phyloP scores from a whole-genome alignment of 2,888 invertebrate species.

The Athalia rosae region DNA sequence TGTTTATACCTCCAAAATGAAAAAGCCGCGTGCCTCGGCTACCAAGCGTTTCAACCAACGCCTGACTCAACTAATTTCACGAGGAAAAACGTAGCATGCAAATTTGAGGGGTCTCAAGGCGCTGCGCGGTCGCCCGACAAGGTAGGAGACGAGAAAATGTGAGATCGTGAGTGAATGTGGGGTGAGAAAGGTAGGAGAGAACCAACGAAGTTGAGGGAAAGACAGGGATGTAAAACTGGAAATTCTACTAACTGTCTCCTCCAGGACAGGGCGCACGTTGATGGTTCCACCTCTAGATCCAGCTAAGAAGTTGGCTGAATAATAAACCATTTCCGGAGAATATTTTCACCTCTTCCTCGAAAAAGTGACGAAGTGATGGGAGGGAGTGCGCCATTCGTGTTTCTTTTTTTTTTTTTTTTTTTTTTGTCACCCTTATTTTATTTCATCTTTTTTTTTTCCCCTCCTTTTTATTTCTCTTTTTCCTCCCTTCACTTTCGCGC shows the following conservation, averaged over 20 bases:
- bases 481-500: not conserved
- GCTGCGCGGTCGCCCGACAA: constrained; percentile 35
- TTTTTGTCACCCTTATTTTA: not conserved
- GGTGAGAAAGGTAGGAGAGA: constrained; percentile 1
- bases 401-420: constrained; percentile 43
- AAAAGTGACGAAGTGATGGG: constrained; percentile 16
- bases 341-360: constrained; percentile 39
- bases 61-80: constrained; percentile 42
- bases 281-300: constrained; percentile 39
- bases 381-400: not conserved
- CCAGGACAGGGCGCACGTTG: constrained; percentile 36
- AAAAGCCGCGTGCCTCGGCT: constrained; percentile 28
- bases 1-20: constrained; percentile 30
- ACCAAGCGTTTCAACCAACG: constrained; percentile 18
- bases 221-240: constrained; percentile 33
- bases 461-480: too few species aligned
- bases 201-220: constrained; percentile 5
- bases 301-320: constrained; percentile 44
- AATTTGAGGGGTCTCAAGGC: constrained; percentile 36
- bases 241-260: constrained; percentile 46
- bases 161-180: constrained; percentile 28
- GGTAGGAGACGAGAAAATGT: constrained; percentile 28
- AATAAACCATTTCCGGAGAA: constrained; percentile 44
- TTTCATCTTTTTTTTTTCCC: too few species aligned
- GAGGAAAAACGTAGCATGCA: constrained; percentile 41